Percentiles rank a stretch among this genome's conserved stretches.
Evolutionary conservation across 2,888 invertebrate genomes (phyloP).

Genomic region (Lasioglossum morio): DNA sequence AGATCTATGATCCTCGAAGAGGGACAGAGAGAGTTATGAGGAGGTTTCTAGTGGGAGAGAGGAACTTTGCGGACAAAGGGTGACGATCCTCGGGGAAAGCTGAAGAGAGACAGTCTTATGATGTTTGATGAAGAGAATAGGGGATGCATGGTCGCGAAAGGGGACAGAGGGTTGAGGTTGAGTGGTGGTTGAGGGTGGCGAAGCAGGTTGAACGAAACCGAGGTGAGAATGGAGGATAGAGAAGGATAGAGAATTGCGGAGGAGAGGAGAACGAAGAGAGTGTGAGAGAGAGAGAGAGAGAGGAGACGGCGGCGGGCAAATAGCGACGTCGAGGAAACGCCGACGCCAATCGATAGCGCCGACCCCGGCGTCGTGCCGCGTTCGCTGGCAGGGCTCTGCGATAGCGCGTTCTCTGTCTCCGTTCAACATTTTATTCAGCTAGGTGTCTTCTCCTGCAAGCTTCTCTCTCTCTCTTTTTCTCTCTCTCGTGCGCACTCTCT

Average conservation of each 20-base stretch:
- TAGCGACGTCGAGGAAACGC: conserved; percentile 76
- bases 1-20: neutral
- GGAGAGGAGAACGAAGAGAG: conserved; percentile 19
- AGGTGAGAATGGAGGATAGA: conserved; percentile 45
- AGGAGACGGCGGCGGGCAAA: conserved; percentile 64
- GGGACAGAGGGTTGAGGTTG: conserved; percentile 20
- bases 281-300: neutral
- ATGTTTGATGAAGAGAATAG: neutral
- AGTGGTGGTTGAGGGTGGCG: conserved; percentile 49
- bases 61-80: conserved; percentile 17
- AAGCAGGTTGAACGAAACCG: conserved; percentile 36
- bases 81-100: neutral
- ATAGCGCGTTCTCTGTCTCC: conserved; percentile 65
- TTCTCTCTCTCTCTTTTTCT: neutral
- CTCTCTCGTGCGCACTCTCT: neutral
- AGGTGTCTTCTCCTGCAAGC: neutral
- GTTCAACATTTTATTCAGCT: no score
- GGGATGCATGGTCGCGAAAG: conserved; percentile 1
- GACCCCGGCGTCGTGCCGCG: conserved; percentile 73
- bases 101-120: neutral
- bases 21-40: neutral
- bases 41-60: conserved; percentile 22
- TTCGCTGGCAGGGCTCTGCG: conserved; percentile 69
- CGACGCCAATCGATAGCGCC: conserved; percentile 82
- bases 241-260: conserved; percentile 22